Base-by-base conservation (phyloP, 2,888 invertebrate species). In the Leptarthrus brevirostris region DNA sequence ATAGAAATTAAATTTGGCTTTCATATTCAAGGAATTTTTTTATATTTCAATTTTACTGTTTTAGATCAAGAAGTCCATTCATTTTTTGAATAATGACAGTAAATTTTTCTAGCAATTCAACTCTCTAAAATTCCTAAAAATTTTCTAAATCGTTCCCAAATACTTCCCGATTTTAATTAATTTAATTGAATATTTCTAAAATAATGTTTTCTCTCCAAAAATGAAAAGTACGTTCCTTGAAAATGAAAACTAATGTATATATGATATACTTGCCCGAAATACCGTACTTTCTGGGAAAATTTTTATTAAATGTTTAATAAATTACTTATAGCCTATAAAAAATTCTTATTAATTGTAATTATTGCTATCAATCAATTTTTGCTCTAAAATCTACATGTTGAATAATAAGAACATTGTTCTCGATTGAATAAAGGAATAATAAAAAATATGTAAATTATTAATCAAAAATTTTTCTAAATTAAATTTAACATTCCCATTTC, bases 301-400 rank as follows among this genome's bases (percentile, higher is more conserved):
- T 34, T 78, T 79, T 76, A 14, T 44, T 22, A 66, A 66, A 52
- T 66, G 16, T 69, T 49, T 69, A 34, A 69, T n/a, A 69, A 69
- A 69, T 52, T 69, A 69, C 69, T 69, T 69, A 69, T 69, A 34
- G 18, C 52, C 69, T 69, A 69, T 24, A 64, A 69, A 66, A 69
- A 52, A 69, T 69, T 34, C 69, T 69, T 69, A 69, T 69, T 69
- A 52, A 69, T 52, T 69, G 16, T 69, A 69, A 69, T 69, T 69
- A 69, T 69, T 69, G 69, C 69, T 69, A 69, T 69, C 52, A 69
- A 69, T 69, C 52, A 52, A 52, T 69, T 34, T 47, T 52, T 26
- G 22, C 12, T 34, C 69, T 52, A 49, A 20, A 52, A 10, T 52
- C 52, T 52, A 52, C 52, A 34, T 52, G 34, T 47, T 69, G 52